Percentiles rank a stretch among this genome's conserved stretches.
Conservation (phyloP, 2,888 invertebrate genomes). For the Lacanobia wlatinum region DNA sequence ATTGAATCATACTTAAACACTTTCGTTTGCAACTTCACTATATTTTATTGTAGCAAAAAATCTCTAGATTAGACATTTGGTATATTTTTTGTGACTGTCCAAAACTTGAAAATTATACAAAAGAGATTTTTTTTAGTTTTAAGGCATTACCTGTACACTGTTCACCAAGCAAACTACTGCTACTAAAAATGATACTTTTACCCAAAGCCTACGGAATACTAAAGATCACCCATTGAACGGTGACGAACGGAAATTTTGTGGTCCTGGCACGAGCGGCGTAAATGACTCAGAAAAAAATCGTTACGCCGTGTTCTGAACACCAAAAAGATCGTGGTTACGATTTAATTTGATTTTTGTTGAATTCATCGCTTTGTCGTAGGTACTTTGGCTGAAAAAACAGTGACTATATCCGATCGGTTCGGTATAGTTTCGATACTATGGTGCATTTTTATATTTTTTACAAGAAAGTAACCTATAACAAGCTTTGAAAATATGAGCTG, state of each 20-base stretch:
- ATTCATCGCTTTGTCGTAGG: slow-evolving; percentile 59
- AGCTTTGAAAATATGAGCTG: neutral
- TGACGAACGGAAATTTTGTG: slow-evolving; percentile 88
- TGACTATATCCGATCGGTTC: slow-evolving; percentile 43
- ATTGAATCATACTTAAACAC: too few species aligned
- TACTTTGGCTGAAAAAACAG: slow-evolving; percentile 41
- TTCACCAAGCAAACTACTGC: too few species aligned
- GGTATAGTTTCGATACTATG: slow-evolving; percentile 14
- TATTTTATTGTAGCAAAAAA: too few species aligned
- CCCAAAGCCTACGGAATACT: slow-evolving; percentile 67
- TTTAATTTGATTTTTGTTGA: slow-evolving; percentile 78
- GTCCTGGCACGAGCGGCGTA: slow-evolving; percentile 87
- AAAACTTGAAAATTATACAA: too few species aligned
- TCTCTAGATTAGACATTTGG: too few species aligned
- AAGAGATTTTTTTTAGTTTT: too few species aligned
- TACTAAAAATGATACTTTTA: neutral
- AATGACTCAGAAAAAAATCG: slow-evolving; percentile 77
- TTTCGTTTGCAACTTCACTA: too few species aligned
- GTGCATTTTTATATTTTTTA: neutral
- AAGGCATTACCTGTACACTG: too few species aligned
- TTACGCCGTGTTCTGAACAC: slow-evolving; percentile 74
- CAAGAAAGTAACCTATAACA: too few species aligned
- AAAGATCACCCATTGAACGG: slow-evolving; percentile 80
- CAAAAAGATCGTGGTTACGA: slow-evolving; percentile 79
- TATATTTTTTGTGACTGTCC: too few species aligned